Base-by-base conservation (phyloP, 1,140 invertebrate genomes). In the Aphidius ervi region DNA sequence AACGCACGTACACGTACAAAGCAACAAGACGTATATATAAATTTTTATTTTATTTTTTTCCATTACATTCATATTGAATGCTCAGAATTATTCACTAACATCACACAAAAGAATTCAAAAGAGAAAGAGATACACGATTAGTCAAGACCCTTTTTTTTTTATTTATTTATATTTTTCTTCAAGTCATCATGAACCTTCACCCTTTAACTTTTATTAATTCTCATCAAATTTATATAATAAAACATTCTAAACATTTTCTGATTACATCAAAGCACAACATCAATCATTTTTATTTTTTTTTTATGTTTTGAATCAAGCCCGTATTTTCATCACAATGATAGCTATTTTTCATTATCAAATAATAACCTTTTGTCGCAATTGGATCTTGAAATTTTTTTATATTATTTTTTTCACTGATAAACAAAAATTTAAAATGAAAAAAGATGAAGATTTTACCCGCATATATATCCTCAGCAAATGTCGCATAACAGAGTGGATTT, bases 31-130 rank as follows among this genome's bases (percentile, higher is more conserved):
- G 2, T 31, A 39, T 39, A 52, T 39, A n/a, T 9, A 39, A 39
- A 40, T 52, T 39, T 52, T 52, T 6, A 39, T 52, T 52, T 52
- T 52, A 52, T n/a, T 39, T 52, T 52, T 39, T 39, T 52, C 39
- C 37, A 23, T 52, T 39, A 52, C 4, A 9, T 39, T 31, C 2
- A 31, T 9, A 23, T 52, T 52, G 49, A n/a, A 31, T 52, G 37
- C 49, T 52, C 40, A 52, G 10, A 2, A 23, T 49, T 23, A 31
- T 9, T 23, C 31, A 6, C 37, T 49, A 8, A 23, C 47, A 49
- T 7, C 47, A 23, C 49, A 31, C 23, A 31, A 31, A 31, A 31
- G 23, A 31, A 31, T 31, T 31, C 23, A 31, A 31, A 31, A 31
- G 23, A 41, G 6, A 7, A 23, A 9, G 4, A 49, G 48, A 5